Conservation (phyloP, 1,140 invertebrate species). For the Stenopsyche tienmushanensis region DNA sequence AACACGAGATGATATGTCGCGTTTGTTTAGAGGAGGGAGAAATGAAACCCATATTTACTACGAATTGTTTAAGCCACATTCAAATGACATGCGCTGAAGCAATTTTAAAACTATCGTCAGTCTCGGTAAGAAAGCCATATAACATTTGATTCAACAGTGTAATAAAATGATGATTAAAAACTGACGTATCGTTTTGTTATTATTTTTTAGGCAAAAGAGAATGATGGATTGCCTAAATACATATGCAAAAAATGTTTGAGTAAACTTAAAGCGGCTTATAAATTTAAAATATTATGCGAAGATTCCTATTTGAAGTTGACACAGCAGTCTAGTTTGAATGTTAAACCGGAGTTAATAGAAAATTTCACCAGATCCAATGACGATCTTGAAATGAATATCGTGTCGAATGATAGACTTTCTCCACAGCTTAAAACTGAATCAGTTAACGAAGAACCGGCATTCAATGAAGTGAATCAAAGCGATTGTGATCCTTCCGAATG, state of each 20-base stretch:
- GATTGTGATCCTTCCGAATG: too few relatives aligned
- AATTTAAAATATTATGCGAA: slow-evolving; percentile 41
- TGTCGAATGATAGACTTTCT: too few relatives aligned
- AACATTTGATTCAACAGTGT: too few relatives aligned
- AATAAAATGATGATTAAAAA: too few relatives aligned
- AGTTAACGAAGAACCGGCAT: neutral
- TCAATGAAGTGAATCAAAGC: neutral
- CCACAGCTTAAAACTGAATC: neutral
- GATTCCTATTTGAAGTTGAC: slow-evolving; percentile 37
- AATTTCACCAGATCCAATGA: neutral
- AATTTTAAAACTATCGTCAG: slow-evolving; percentile 27
- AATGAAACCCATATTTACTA: slow-evolving; percentile 34
- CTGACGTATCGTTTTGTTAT: too few relatives aligned
- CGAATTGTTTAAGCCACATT: slow-evolving; percentile 27
- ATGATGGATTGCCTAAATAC: slow-evolving; percentile 40
- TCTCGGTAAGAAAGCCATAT: too few relatives aligned
- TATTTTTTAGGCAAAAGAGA: slow-evolving; percentile 40
- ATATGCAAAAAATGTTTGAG: slow-evolving; percentile 44
- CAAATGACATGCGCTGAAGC: slow-evolving; percentile 32
- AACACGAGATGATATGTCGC: slow-evolving; percentile 26
- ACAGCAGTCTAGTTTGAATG: neutral
- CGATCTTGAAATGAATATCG: too few relatives aligned
- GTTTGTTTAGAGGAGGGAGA: slow-evolving; percentile 31
- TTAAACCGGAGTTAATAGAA: neutral
- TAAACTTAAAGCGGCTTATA: slow-evolving; percentile 41